Evolutionary conservation across 2,113 vertebrate genomes (phyloP), one percentile per base, ranked within the genome.

Genomic region (Ancistrus triradiatus): DNA sequence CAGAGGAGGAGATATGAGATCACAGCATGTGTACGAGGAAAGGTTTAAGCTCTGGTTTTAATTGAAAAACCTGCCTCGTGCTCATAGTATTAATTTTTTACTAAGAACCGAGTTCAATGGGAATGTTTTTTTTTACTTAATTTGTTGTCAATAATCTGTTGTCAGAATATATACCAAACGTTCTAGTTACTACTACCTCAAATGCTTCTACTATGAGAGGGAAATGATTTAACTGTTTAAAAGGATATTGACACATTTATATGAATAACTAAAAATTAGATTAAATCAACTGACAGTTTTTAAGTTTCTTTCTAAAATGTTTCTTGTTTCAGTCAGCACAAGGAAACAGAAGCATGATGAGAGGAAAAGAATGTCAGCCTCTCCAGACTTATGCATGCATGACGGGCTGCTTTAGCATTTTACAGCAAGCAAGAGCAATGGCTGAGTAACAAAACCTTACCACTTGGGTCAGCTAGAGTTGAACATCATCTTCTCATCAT

Each of bases 401-500:
- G 56, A 70, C 83, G 80, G 83, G 76, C 76, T 75, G 80, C 85
- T 86, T 85, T 70, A 79, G 80, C 77, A 79, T 86, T 85, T 86
- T 72, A 79, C 78, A 80, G 72, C 72, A 71, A 80, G 70, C 51
- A 49, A 69, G 64, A 66, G 74, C 74, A 50, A 84, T 72, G 63
- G 75, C 81, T 80, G 48, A 76, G 80, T 77, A 80, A 77, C 77
- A 64, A 73, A 80, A 75, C 42, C 74, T 82, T 84, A 81, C 83
- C 82, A 63, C 72, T 77, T 66, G 46, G 88, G 86, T 89, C 86
- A 88, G 57, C 73, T 74, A 84, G 81, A 88, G 87, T 87, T 89
- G 80, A 89, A 88, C 86, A 87, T 87, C 86, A 89, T 88, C 85
- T 88, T 84, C 85, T 89, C 86, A 87, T 88, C 84, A 84, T 83